phyloP scores from a whole-genome alignment of 2,113 vertebrate genomes.

The Xenopus laevis region DNA sequence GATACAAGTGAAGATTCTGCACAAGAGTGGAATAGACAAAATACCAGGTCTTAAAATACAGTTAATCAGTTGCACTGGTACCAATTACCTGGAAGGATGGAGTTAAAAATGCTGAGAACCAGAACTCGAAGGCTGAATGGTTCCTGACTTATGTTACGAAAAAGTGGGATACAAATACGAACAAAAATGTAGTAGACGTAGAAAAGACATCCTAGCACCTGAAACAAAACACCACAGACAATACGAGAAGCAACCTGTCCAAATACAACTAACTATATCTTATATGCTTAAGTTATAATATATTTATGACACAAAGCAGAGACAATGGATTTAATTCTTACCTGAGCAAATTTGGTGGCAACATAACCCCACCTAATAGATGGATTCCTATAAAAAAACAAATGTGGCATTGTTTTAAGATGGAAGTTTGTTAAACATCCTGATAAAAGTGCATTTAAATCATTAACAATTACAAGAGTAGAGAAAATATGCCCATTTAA shows the following conservation, averaged over 20 bases:
- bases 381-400: constrained; percentile 70
- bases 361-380: constrained; percentile 87
- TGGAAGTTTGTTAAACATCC: too few species aligned
- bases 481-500: too few species aligned
- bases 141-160: constrained; percentile 79
- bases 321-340: constrained; percentile 47
- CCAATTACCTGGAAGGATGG: constrained; percentile 86
- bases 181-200: constrained; percentile 91
- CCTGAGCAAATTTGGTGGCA: constrained; percentile 87
- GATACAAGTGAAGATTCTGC: neutral
- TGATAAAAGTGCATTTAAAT: too few species aligned
- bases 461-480: too few species aligned
- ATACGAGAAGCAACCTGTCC: neutral
- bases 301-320: too few species aligned
- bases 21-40: too few species aligned
- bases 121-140: constrained; percentile 81
- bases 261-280: too few species aligned
- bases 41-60: too few species aligned
- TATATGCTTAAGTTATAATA: too few species aligned
- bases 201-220: constrained; percentile 90
- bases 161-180: constrained; percentile 84
- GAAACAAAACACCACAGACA: neutral
- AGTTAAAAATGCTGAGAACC: constrained; percentile 92
- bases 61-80: neutral
- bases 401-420: too few species aligned